Percentiles rank a stretch among this genome's conserved stretches.
Evolutionary conservation across 1,140 invertebrate genomes (phyloP).

Genomic region (Conus betulinus): DNA sequence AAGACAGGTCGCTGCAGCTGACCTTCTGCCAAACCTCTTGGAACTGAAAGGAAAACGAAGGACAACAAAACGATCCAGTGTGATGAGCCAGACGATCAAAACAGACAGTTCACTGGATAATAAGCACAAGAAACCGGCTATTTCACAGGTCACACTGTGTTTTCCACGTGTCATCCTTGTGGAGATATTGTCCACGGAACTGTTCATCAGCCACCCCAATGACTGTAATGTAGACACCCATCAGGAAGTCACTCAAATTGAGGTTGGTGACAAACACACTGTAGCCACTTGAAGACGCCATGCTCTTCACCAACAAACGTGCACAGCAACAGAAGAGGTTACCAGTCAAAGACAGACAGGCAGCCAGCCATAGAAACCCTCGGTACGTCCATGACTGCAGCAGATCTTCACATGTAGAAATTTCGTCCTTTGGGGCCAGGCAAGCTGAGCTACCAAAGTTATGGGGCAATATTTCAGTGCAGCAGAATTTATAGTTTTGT

Average conservation of each 20-base stretch:
- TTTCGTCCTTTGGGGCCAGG: conserved; percentile 32
- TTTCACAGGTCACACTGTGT: conserved; percentile 48
- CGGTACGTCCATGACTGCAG: conserved; percentile 38
- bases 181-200: conserved; percentile 59
- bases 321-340: conserved; percentile 48
- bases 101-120: conserved; percentile 60
- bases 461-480: conserved; percentile 18
- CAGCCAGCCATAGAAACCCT: conserved; percentile 46
- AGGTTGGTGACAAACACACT: conserved; percentile 55
- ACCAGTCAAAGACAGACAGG: conserved; percentile 42
- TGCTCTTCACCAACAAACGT: conserved; percentile 3
- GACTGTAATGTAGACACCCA: conserved; percentile 66
- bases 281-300: conserved; percentile 39
- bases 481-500: conserved; percentile 49
- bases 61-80: conserved; percentile 54
- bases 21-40: conserved; percentile 26
- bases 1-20: not conserved
- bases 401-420: conserved; percentile 53
- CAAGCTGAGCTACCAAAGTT: conserved; percentile 35
- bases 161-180: conserved; percentile 55
- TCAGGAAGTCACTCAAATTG: conserved; percentile 57
- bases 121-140: conserved; percentile 60
- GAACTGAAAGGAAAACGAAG: conserved; percentile 62
- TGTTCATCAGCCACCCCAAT: conserved; percentile 59
- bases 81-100: conserved; percentile 53